Conservation (phyloP, 2,113 vertebrate genomes). For the Scortum barcoo region DNA sequence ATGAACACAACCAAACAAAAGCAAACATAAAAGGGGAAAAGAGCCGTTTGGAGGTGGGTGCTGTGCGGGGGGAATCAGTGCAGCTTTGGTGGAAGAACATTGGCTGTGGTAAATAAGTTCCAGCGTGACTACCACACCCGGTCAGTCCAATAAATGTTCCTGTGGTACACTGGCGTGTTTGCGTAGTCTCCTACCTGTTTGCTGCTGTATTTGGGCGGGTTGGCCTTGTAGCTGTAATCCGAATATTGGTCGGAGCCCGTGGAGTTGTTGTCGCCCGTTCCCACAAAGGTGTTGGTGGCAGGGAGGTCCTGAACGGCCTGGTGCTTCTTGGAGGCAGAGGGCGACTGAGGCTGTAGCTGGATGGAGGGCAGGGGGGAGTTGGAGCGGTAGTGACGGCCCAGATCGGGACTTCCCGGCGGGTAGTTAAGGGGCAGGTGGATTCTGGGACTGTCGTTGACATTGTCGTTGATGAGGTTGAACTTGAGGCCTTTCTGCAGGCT, state of each 20-base stretch:
- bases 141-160: constrained; percentile 91
- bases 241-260: constrained; percentile 99
- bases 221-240: constrained; percentile 99
- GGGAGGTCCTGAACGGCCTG: constrained; percentile 99
- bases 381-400: constrained; percentile 97
- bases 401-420: constrained; percentile 93
- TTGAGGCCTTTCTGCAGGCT: constrained; percentile 95
- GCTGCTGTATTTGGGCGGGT: constrained; percentile 98
- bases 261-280: constrained; percentile 97
- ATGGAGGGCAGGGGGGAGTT: constrained; percentile 98
- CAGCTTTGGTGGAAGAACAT: constrained; percentile 75
- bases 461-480: constrained; percentile 96
- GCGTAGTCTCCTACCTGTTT: constrained; percentile 99
- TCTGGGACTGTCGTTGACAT: constrained; percentile 92
- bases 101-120: constrained; percentile 64
- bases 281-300: constrained; percentile 98
- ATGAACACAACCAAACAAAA: constrained; percentile 62
- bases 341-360: constrained; percentile 97
- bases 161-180: constrained; percentile 85
- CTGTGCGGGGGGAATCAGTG: constrained; percentile 71
- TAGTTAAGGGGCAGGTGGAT: constrained; percentile 98
- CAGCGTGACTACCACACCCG: constrained; percentile 87
- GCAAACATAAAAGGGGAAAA: constrained; percentile 24
- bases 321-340: constrained; percentile 99
- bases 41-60: constrained; percentile 48